phyloP scores from a whole-genome alignment of 2,888 invertebrate species.

The Protonemura montana region DNA sequence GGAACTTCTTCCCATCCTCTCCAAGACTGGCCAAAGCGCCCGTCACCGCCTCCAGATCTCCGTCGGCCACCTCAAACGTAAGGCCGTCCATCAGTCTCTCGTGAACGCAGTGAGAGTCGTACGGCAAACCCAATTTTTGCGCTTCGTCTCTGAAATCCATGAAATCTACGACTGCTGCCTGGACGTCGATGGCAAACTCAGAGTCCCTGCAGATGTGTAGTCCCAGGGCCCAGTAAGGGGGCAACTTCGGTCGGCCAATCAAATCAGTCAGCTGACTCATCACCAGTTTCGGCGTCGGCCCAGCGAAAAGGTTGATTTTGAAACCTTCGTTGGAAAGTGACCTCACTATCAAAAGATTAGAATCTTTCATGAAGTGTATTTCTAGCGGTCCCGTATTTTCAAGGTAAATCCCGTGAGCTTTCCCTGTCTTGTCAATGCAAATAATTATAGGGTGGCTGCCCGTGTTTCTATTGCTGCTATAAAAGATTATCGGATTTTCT shows the following conservation, averaged over 20 bases:
- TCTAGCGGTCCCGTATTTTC: slow-evolving; percentile 66
- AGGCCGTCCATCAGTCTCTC: slow-evolving; percentile 56
- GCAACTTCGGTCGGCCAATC: slow-evolving; percentile 51
- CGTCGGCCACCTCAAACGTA: slow-evolving; percentile 49
- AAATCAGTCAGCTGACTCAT: slow-evolving; percentile 55
- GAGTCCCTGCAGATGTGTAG: slow-evolving; percentile 60
- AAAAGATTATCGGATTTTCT: slow-evolving; percentile 56
- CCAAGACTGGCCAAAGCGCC: slow-evolving; percentile 35
- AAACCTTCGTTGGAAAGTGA: slow-evolving; percentile 62
- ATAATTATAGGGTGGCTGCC: slow-evolving; percentile 54
- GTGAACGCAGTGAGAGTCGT: slow-evolving; percentile 61
- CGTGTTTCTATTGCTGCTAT: slow-evolving; percentile 59
- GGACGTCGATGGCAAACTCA: slow-evolving; percentile 48
- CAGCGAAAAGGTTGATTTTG: slow-evolving; percentile 62
- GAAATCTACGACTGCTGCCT: slow-evolving; percentile 53
- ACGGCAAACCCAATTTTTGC: slow-evolving; percentile 51
- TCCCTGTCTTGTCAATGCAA: slow-evolving; percentile 58
- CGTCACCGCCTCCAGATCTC: slow-evolving; percentile 47
- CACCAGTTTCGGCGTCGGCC: slow-evolving; percentile 63
- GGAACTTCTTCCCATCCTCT: slow-evolving; percentile 49
- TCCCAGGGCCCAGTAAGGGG: slow-evolving; percentile 60
- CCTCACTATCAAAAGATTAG: slow-evolving; percentile 65
- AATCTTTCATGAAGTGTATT: slow-evolving; percentile 60
- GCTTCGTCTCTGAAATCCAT: slow-evolving; percentile 49
- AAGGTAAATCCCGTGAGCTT: slow-evolving; percentile 66